These are phyloP conservation scores for Sardinella longiceps DNA, from an alignment of 2,797 vertebrate genomes.

Conservation along the genomic window DNA sequence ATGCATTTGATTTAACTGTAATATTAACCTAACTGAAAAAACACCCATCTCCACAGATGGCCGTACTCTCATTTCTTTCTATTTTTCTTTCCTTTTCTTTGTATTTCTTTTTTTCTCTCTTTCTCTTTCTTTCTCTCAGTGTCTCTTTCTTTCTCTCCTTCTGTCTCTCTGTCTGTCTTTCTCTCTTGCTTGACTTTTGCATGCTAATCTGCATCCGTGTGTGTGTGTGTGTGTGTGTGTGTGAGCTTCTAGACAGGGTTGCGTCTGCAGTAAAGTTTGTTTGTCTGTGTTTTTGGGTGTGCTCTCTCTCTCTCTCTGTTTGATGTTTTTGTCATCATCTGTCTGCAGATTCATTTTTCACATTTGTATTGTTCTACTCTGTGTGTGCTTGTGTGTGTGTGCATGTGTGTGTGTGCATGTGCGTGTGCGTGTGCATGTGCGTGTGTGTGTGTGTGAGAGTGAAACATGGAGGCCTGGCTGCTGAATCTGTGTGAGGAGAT, in stretches of 20 bases:
- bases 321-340: neutral
- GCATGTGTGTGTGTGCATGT: no score
- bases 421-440: neutral
- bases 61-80: neutral
- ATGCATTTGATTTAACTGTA: no score
- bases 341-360: neutral
- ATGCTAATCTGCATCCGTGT: neutral
- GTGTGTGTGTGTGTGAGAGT: neutral
- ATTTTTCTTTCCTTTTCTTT: neutral
- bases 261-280: neutral
- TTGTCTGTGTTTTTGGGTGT: neutral
- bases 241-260: neutral
- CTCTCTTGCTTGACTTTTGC: neutral
- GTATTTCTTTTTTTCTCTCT: no score
- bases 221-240: conserved; percentile 20
- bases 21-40: neutral
- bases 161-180: neutral
- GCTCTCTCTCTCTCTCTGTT: neutral
- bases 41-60: neutral
- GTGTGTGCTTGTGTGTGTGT: no score
- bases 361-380: neutral
- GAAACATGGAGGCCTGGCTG: neutral
- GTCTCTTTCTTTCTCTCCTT: neutral
- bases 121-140: neutral
- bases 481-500: neutral